Base-by-base conservation (phyloP, 2,888 invertebrate species). In the Acanthosepion pharaonis region DNA sequence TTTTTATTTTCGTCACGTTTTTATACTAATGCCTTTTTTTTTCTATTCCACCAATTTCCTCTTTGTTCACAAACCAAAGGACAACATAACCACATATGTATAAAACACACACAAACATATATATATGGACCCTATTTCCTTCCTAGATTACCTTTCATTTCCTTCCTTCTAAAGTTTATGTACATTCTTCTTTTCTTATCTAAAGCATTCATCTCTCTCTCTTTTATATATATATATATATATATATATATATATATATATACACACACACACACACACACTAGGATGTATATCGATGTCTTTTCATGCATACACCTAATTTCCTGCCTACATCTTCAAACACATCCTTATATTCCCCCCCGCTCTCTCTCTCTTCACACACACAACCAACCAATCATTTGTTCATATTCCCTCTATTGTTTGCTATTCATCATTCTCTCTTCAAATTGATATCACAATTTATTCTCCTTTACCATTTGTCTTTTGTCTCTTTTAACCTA, bases 121-220 rank as follows among this genome's bases (percentile, higher is more conserved):
- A 78, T 78, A 78, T 78, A 78, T 78, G 78, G 78, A 78, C 28
- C 78, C n/a, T 78, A n/a, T 78, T 78, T 78, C 78, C 78, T n/a
- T 78, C n/a, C n/a, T n/a, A 78, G 78, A 78, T 78, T 78, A n/a
- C n/a, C n/a, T 78, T 78, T 78, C 78, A 78, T 78, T 78, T 78
- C 78, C 78, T 78, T 78, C 78, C 78, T 78, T 78, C 78, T 78
- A 78, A 78, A 78, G n/a, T 78, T 78, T 78, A 78, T 78, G n/a
- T 78, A n/a, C 78, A 78, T 78, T 78, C 78, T 78, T 78, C n/a
- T 78, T 28, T 15, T 78, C n/a, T 78, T 78, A 78, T 78, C 78
- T 78, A 9, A n/a, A n/a, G 8, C n/a, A 78, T 78, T n/a, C 15
- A n/a, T 78, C n/a, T 78, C n/a, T 78, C n/a, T 78, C 1, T 11